Evolutionary conservation across 2,113 vertebrate genomes (phyloP), one percentile per base, ranked within the genome.

Genomic region (Datnioides undecimradiatus): DNA sequence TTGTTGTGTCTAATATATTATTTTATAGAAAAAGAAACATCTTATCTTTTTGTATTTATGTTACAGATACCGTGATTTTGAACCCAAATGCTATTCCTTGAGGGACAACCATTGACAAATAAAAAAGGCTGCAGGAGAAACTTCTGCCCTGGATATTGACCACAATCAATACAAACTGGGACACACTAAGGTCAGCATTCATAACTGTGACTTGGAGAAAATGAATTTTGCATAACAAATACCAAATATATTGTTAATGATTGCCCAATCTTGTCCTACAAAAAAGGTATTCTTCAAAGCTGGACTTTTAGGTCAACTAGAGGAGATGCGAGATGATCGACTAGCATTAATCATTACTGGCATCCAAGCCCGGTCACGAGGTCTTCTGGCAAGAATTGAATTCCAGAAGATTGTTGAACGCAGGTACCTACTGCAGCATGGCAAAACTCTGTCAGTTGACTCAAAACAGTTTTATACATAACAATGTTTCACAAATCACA

Each of bases 321-420:
- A 54, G 51, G 51, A 54, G 52, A 55, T 55, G 52, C 52, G 52
- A 55, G 52, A 97, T 0, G 96, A 97, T 52, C 94, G 94, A 16
- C 89, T 97, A 1, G 87, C 96, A 60, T 93, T 94, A 6, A 96
- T 96, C 87, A 93, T 97, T 59, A 96, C 95, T 0, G 94, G 95
- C 41, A 93, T 96, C 67, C 96, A 97, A 81, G 94, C 96, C 0
- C 95, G 92, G 55, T 94, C 94, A 9, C 92, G 96, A 1, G 96
- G 96, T 0, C 91, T 95, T 33, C 95, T 97, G 13, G 93, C 95
- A 86, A 95, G 96, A 86, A 83, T 95, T 23, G 96, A 97, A 88
- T 96, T 95, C 90, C 94, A 94, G 90, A 97, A 96, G 86, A 94
- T 96, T 55, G 80, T 95, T 58, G 95, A 97, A 58, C 93, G 96